phyloP scores from a whole-genome alignment of 2,888 invertebrate species.

The Acheta domesticus region DNA sequence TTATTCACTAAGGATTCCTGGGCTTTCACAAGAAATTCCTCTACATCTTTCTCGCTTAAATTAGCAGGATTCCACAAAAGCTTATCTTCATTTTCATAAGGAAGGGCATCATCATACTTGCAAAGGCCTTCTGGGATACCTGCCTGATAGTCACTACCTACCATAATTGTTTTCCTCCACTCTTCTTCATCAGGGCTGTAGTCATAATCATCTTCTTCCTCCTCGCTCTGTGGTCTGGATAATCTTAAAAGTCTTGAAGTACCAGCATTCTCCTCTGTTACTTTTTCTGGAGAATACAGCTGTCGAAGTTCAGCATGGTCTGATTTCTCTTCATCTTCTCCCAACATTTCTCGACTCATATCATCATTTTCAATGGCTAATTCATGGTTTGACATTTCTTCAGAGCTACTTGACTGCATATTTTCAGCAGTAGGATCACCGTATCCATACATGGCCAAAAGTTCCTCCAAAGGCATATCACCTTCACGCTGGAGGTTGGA shows the following conservation, averaged over 20 bases:
- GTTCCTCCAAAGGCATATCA: constrained; percentile 93
- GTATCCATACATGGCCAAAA: constrained; percentile 86
- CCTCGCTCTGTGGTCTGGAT: constrained; percentile 72
- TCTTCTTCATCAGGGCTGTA: constrained; percentile 83
- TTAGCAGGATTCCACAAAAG: constrained; percentile 87
- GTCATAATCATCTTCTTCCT: constrained; percentile 77
- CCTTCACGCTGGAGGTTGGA: constrained; percentile 85
- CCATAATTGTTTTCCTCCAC: constrained; percentile 89
- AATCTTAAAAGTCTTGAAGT: constrained; percentile 55
- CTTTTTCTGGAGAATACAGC: constrained; percentile 50
- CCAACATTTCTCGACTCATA: constrained; percentile 47
- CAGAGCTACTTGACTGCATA: constrained; percentile 46
- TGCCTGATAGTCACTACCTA: constrained; percentile 91
- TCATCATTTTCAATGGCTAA: constrained; percentile 39
- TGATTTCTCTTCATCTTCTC: constrained; percentile 41
- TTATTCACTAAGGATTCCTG: constrained; percentile 46
- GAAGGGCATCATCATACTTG: constrained; percentile 88
- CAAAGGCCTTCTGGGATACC: constrained; percentile 87
- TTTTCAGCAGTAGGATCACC: constrained; percentile 43
- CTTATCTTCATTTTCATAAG: constrained; percentile 94
- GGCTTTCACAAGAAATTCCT: constrained; percentile 69
- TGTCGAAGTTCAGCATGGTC: constrained; percentile 52
- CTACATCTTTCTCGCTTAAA: constrained; percentile 67
- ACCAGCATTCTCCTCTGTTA: constrained; percentile 36
- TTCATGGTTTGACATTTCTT: constrained; percentile 47